Conservation (phyloP, 2,797 vertebrate genomes). For the Scomberomorus guttatus region DNA sequence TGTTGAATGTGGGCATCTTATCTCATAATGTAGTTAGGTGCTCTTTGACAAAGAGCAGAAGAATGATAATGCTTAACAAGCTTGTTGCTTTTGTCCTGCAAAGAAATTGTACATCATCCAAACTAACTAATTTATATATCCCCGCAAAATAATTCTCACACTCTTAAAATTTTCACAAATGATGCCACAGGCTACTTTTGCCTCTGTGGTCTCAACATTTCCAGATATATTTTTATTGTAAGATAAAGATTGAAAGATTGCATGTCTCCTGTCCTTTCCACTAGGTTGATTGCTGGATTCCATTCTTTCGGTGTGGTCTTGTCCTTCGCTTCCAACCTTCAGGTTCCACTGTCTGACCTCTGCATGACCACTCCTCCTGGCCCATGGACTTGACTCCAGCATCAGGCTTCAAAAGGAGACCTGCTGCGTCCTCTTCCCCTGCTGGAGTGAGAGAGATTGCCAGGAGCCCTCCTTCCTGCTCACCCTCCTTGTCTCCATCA, state of each 20-base stretch:
- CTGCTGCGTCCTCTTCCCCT: slow-evolving; percentile 65
- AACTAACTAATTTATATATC: not conserved
- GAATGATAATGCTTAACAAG: not conserved
- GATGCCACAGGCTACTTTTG: not conserved
- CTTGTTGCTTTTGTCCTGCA: not conserved
- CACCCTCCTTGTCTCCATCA: slow-evolving; percentile 77
- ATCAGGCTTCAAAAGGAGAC: slow-evolving; percentile 77
- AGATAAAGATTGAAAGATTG: slow-evolving; percentile 2
- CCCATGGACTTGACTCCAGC: slow-evolving; percentile 76
- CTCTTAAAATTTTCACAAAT: not conserved
- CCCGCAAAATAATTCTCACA: not conserved
- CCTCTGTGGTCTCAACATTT: not conserved
- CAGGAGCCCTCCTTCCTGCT: slow-evolving; percentile 76
- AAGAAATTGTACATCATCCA: not conserved
- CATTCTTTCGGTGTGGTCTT: slow-evolving; percentile 26
- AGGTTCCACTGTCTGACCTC: slow-evolving; percentile 30
- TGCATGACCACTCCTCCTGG: slow-evolving; percentile 36
- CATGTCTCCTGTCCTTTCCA: slow-evolving; percentile 37
- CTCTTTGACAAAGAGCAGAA: not conserved
- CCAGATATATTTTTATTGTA: not conserved
- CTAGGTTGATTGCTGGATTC: slow-evolving; percentile 59
- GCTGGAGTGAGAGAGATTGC: slow-evolving; percentile 63
- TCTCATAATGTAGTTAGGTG: not conserved
- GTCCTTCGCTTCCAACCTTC: not conserved
- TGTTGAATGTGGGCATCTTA: not conserved